phyloP scores from a whole-genome alignment of 2,888 invertebrate genomes.

The Phymatocera aterrima region DNA sequence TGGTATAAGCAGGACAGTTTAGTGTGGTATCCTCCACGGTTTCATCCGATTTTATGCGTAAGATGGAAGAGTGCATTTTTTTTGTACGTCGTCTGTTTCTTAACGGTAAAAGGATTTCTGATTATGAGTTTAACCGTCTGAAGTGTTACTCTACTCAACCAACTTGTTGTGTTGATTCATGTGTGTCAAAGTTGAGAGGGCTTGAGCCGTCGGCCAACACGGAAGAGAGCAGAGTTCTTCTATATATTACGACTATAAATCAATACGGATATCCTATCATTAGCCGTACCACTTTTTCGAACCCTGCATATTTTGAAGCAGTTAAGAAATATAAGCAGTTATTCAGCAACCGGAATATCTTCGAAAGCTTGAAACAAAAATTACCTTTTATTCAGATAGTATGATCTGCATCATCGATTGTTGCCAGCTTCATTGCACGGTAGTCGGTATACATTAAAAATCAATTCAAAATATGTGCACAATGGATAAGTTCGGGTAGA shows the following conservation, averaged over 20 bases:
- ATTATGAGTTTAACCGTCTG: no score
- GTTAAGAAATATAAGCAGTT: not conserved
- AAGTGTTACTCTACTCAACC: no score
- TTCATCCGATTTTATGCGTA: not conserved
- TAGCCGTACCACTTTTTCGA: constrained; percentile 3
- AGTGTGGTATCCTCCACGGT: not conserved
- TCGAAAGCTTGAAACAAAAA: not conserved
- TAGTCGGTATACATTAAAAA: no score
- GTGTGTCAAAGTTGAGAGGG: not conserved
- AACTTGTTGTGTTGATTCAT: no score
- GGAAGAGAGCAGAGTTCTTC: not conserved
- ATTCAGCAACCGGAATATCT: not conserved
- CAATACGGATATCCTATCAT: not conserved
- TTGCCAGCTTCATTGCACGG: no score
- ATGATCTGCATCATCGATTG: not conserved
- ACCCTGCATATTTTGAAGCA: not conserved
- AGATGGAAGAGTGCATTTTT: not conserved
- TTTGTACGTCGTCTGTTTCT: not conserved
- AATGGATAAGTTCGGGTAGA: no score
- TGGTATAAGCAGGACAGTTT: not conserved
- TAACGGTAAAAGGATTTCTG: not conserved
- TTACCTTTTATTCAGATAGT: no score
- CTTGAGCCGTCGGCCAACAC: not conserved
- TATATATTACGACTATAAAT: not conserved
- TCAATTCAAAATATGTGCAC: no score